Evolutionary conservation across 2,797 vertebrate genomes (phyloP).

Genomic region (Leuciscus waleckii): DNA sequence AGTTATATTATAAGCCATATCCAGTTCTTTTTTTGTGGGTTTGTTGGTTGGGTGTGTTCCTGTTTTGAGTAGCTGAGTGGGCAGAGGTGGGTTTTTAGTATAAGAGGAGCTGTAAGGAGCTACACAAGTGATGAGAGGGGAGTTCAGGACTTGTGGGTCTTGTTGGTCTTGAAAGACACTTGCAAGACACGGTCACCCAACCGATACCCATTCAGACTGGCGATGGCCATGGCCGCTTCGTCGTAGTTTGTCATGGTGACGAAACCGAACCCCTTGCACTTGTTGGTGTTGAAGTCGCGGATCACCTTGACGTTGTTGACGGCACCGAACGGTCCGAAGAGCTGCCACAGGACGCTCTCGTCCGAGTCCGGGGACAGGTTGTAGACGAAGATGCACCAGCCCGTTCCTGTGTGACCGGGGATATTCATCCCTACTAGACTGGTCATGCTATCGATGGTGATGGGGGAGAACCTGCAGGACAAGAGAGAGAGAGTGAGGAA

Average conservation of each 20-base stretch:
- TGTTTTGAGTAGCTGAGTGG: slow-evolving; percentile 81
- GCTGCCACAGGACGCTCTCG: slow-evolving; percentile 99
- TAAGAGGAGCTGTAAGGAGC: slow-evolving; percentile 68
- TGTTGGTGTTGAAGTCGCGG: slow-evolving; percentile 99
- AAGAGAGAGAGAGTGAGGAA: slow-evolving; percentile 47
- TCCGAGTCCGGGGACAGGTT: slow-evolving; percentile 99
- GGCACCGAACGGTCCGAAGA: slow-evolving; percentile 97
- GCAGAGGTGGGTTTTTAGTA: slow-evolving; percentile 77
- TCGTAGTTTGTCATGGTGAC: slow-evolving; percentile 99
- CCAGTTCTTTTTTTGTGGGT: slow-evolving; percentile 89
- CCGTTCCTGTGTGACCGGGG: slow-evolving; percentile 98
- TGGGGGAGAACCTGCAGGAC: slow-evolving; percentile 94
- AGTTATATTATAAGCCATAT: slow-evolving; percentile 99
- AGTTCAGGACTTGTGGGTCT: slow-evolving; percentile 99
- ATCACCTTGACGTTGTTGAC: slow-evolving; percentile 99
- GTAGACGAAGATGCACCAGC: slow-evolving; percentile 99
- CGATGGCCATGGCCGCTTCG: slow-evolving; percentile 99
- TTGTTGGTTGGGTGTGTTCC: slow-evolving; percentile 80
- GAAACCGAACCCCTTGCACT: slow-evolving; percentile 99
- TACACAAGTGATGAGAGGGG: slow-evolving; percentile 65
- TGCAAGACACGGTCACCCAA: slow-evolving; percentile 99
- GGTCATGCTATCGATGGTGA: slow-evolving; percentile 99
- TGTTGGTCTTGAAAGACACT: slow-evolving; percentile 99
- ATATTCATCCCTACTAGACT: slow-evolving; percentile 99
- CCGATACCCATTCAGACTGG: slow-evolving; percentile 99